phyloP scores from a whole-genome alignment of 2,797 vertebrate species.

The Eulemur rubriventer region DNA sequence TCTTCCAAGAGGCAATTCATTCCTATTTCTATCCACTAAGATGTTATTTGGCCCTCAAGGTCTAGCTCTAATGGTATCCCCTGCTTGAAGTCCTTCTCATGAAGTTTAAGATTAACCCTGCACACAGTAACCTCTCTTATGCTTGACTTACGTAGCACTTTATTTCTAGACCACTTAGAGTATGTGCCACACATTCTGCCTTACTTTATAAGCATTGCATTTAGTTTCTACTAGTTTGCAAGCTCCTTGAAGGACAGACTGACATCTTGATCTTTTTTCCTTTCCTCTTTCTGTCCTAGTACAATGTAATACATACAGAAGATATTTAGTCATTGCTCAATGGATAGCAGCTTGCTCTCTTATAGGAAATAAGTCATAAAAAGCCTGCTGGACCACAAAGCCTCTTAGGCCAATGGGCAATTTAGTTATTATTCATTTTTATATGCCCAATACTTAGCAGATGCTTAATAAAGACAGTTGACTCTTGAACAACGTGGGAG shows the following conservation, averaged over 20 bases:
- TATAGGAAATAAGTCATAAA: not conserved
- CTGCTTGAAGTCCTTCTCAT: not conserved
- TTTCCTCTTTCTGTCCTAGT: not conserved
- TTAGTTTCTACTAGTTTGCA: not conserved
- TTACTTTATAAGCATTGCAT: not conserved
- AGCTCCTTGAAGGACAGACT: not conserved
- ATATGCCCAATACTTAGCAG: not conserved
- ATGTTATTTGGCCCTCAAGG: not conserved
- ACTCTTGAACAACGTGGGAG: not conserved
- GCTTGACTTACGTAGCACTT: not conserved
- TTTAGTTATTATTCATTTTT: slow-evolving; percentile 34
- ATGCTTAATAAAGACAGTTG: slow-evolving; percentile 9
- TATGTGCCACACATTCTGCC: not conserved
- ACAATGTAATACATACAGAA: not conserved
- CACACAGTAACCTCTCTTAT: not conserved
- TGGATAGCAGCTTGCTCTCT: not conserved
- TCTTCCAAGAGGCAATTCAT: not conserved
- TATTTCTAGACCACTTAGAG: not conserved
- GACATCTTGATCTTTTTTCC: not conserved
- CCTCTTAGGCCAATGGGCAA: not conserved
- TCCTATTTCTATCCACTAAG: not conserved
- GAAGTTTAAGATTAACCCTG: not conserved
- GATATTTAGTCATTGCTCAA: not conserved
- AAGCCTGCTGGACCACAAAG: not conserved
- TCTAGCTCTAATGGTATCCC: not conserved